Base-by-base conservation (phyloP, 1,140 invertebrate genomes). In the Drosophila busckii region DNA sequence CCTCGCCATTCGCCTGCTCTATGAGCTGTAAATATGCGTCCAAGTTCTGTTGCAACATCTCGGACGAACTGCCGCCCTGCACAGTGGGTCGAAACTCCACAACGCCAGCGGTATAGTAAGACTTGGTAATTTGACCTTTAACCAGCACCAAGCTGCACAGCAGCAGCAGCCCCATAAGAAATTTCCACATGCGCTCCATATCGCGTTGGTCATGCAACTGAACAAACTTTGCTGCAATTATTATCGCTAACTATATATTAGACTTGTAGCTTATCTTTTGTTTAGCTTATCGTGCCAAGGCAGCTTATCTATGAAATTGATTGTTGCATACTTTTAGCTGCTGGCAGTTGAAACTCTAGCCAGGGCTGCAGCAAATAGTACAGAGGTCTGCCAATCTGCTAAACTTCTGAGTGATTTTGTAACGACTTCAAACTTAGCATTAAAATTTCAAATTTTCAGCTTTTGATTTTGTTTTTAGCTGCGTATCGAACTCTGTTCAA, bases 21-120 rank as follows among this genome's bases (percentile, higher is more conserved):
- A 87, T 64, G 4, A 87, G 50, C 6, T 70, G 38, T 22, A 70
- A 32, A 53, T 87, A 87, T 0, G 59, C 75, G 0, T 12, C 13
- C 5, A 87, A 59, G 52, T 87, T 82, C 4, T 82, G 49, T 2
- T 38, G 46, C 4, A 86, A 32, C 44, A 78, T 17, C 8, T 86
- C 52, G 3, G 41, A 32, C 0, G 80, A 78, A 1, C 4, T 64
- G 10, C 45, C 60, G 0, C 60, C 70, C 8, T 23, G 19, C 0
- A 68, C 0, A 1, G 28, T 28, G 0, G 80, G 70, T 2, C 68
- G 64, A 16, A 75, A 90, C 54, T 91, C 90, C 0, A 89, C 88
- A 1, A 90, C 90, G 1, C 88, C 90, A 8, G 89, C 90, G 2
- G 87, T 87, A 44, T 90, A 91, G 25, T 85, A 88, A 5, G 70